Evolutionary conservation across 2,888 invertebrate species (phyloP).

Genomic region (Sacculina carcini): DNA sequence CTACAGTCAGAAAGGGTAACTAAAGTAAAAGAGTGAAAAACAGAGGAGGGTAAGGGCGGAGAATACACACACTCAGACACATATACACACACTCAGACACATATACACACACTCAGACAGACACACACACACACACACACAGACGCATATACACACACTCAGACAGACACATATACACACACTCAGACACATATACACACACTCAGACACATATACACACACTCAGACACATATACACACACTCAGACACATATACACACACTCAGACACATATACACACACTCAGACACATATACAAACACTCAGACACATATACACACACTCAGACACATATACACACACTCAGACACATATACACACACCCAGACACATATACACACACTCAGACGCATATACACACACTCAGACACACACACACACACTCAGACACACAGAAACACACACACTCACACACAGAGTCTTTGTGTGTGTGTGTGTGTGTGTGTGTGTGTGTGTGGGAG

Average conservation of each 20-base stretch:
- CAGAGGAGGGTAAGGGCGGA: no score
- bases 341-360: not conserved
- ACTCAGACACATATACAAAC: constrained; percentile 3
- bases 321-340: constrained; percentile 2
- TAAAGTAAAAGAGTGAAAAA: no score
- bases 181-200: not conserved
- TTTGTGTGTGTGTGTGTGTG: not conserved
- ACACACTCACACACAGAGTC: no score
- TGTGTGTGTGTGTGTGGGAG: not conserved
- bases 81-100: not conserved
- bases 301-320: no score
- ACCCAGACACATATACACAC: no score
- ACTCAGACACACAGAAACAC: not conserved
- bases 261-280: not conserved
- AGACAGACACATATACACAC: not conserved
- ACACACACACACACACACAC: constrained; percentile 5
- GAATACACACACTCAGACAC: not conserved
- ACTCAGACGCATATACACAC: no score
- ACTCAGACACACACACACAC: not conserved
- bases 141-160: no score
- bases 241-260: no score
- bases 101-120: constrained; percentile 2
- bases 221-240: not conserved
- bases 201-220: not conserved
- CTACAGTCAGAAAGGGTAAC: no score